Base-by-base conservation (phyloP, 2,888 invertebrate genomes). In the Actias luna region DNA sequence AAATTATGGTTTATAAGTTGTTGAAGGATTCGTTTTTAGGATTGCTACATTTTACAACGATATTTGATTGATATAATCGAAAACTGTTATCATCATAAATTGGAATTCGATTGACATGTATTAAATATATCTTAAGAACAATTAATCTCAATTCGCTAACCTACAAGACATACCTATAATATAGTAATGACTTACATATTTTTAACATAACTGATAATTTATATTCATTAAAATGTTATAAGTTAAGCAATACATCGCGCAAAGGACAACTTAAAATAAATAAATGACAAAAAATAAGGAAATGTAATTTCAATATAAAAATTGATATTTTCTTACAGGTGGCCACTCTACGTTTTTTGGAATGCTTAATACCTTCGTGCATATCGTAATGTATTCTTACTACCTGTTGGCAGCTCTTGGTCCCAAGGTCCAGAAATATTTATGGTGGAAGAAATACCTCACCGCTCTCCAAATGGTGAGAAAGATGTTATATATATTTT, bases 381-480 rank as follows among this genome's bases (percentile, higher is more conserved):
- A 99, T 88, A 96, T 98, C 71, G 92, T 98, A 64, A 99, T 99
- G 99, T 99, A 99, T 90, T 94, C 96, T 0, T 99, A 99, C 87
- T 98, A 98, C 77, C 88, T 98, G 82, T 87, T 98, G 74, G 96
- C 98, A 1, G 98, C 98, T 0, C 93, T 98, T 70, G 99, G 99
- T 27, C 98, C 98, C 0, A 93, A 94, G 65, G 94, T 97, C 67
- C 97, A 97, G 85, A 96, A 96, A 77, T 98, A 96, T 85, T 94
- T 98, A 62, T 98, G 98, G 98, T 98, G 98, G 98, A 98, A 98
- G 93, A 97, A 96, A 80, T 98, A 98, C 84, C 94, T 99, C 79
- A 98, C 98, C 12, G 94, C 95, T 10, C 89, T 98, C 74, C 98
- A 99, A 90, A 98, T 99, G 96, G 95, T 97, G 29, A 55, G 55